phyloP scores from a whole-genome alignment of 64 coral and sea anemone species.

The Catalaphyllia jardinei region DNA sequence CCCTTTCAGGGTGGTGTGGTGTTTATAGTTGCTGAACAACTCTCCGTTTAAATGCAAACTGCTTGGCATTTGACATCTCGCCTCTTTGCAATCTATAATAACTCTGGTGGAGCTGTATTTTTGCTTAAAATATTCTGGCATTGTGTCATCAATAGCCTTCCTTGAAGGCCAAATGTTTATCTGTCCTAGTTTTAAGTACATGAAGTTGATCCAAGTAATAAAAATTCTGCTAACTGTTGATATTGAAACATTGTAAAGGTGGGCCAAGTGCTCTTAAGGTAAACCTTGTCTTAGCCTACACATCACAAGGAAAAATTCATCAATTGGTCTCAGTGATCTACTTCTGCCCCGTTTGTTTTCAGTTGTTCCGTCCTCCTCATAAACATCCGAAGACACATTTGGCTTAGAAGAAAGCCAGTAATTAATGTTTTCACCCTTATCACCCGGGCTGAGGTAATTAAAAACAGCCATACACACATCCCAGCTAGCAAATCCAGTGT shows the following conservation, averaged over 20 bases:
- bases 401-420: background rate
- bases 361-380: background rate
- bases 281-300: slow-evolving; percentile 43
- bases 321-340: background rate
- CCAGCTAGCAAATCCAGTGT: slow-evolving; percentile 1
- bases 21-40: slow-evolving; percentile 40
- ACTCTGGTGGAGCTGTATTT: slow-evolving; percentile 1
- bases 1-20: slow-evolving; percentile 45
- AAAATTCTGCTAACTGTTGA: slow-evolving; percentile 43
- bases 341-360: background rate
- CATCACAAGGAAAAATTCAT: slow-evolving; percentile 31
- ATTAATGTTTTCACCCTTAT: background rate
- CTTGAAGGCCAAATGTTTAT: slow-evolving; percentile 43
- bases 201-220: slow-evolving; percentile 50
- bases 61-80: slow-evolving; percentile 12
- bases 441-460: slow-evolving; percentile 5
- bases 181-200: slow-evolving; percentile 22
- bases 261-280: slow-evolving; percentile 12
- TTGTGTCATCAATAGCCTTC: background rate
- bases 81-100: slow-evolving; percentile 43
- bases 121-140: slow-evolving; percentile 1
- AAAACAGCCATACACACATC: background rate
- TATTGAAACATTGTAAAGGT: slow-evolving; percentile 23
- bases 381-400: too few relatives aligned
- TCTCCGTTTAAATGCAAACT: slow-evolving; percentile 1